Evolutionary conservation across 2,797 vertebrate species (phyloP).

Genomic region (Pseudochaenichthys georgianus): DNA sequence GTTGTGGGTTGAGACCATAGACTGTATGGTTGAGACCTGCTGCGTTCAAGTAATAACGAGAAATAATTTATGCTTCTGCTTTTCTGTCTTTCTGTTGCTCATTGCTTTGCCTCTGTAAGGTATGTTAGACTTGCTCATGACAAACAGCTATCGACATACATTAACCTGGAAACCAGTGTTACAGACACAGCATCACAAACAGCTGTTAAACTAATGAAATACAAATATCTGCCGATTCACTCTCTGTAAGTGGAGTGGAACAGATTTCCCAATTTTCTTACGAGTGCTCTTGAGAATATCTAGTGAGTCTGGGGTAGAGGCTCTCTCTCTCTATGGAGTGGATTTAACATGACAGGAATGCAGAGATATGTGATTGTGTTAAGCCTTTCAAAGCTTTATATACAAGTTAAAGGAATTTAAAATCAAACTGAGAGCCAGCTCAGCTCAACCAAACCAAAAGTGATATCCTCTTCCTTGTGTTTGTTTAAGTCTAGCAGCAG

Average conservation of each 20-base stretch:
- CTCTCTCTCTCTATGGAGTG: constrained; percentile 50
- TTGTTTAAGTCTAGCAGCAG: constrained; percentile 38
- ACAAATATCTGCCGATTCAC: constrained; percentile 39
- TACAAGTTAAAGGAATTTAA: constrained; percentile 64
- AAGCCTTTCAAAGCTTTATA: constrained; percentile 65
- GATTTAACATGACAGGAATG: constrained; percentile 69
- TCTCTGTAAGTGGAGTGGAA: constrained; percentile 32
- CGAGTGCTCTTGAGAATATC: constrained; percentile 54
- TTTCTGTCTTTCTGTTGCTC: not conserved
- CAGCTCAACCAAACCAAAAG: constrained; percentile 45
- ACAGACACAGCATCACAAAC: not conserved
- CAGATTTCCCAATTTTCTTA: constrained; percentile 46
- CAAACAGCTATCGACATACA: constrained; percentile 5
- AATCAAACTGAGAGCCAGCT: constrained; percentile 47
- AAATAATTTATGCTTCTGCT: not conserved
- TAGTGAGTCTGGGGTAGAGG: constrained; percentile 45
- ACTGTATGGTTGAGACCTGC: not conserved
- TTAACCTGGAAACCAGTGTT: constrained; percentile 22
- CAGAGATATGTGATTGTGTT: constrained; percentile 52
- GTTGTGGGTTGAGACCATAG: too few relatives aligned
- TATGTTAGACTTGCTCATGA: not conserved
- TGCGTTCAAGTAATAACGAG: not conserved
- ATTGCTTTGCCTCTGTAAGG: not conserved
- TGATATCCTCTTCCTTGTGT: constrained; percentile 25
- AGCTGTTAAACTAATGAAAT: constrained; percentile 37